Evolutionary conservation across 2,888 invertebrate species (phyloP), one percentile per base, ranked within the genome.

Genomic region (Drosophila picticornis): DNA sequence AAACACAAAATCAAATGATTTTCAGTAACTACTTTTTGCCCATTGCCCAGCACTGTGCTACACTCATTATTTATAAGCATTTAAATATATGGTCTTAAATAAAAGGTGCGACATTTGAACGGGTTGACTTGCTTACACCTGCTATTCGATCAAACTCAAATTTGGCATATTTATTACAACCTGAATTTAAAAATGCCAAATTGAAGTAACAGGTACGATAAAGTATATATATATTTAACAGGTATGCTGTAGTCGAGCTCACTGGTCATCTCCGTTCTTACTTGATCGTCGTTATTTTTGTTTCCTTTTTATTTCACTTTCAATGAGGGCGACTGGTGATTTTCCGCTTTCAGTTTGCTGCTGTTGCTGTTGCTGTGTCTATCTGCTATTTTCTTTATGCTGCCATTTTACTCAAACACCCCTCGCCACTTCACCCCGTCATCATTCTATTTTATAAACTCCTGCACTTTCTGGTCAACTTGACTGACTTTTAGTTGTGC

Each of bases 401-500:
- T 82, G 73, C 55, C 69, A 80, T 77, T 86, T 79, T 66, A 34
- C 48, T 58, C 46, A n/a, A 48, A 56, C 51, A 48, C 46, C 43
- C 51, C 36, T 31, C 32, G 16, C 27, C 51, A 51, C 27, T 60
- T 48, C 7, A 27, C 52, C 62, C 75, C 72, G 72, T 80, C 74
- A 75, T 82, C 77, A 77, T 87, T 89, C 83, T 80, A 80, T 85
- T 87, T 87, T 87, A 87, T 89, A 87, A 87, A 89, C 89, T 87
- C 76, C 82, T 77, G 83, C 85, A 88, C 81, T 84, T 88, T 80
- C 85, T 89, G 87, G 87, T 85, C 89, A 87, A 87, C 89, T 87
- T 89, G 89, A 87, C 85, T 87, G 87, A 87, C 87, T 89, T 87
- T 89, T 80, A 87, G 87, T 87, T 89, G 78, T 75, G 77, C 72